These are phyloP conservation scores for Patagioenas fasciata DNA, from an alignment of 2,113 vertebrate species.

Conservation along the genomic window DNA sequence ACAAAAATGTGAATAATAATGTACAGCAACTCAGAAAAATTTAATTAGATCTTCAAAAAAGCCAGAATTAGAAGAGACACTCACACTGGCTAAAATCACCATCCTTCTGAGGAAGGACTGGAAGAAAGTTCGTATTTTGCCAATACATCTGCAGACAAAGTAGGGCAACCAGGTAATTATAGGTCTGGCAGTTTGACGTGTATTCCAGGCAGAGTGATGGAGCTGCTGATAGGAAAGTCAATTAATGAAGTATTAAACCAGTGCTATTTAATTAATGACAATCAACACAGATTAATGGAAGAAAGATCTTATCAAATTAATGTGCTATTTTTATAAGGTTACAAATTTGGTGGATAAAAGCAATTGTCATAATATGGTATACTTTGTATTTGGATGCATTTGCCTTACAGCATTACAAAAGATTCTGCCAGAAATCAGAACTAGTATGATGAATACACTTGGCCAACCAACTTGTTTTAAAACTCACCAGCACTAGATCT, in stretches of 20 bases:
- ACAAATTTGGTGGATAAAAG: slow-evolving; percentile 39
- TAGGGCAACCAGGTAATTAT: slow-evolving; percentile 53
- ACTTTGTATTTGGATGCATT: not conserved
- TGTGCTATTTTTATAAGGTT: slow-evolving; percentile 45
- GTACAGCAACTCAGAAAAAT: not conserved
- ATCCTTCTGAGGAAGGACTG: not conserved
- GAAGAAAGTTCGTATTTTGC: slow-evolving; percentile 32
- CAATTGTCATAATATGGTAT: not conserved
- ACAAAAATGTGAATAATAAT: slow-evolving; percentile 16
- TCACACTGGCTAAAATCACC: not conserved
- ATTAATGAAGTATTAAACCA: slow-evolving; percentile 60
- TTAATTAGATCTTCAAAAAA: not conserved
- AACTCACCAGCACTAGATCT: not conserved
- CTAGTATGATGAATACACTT: not conserved
- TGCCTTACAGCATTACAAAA: not conserved
- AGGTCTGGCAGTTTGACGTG: not conserved
- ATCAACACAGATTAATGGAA: slow-evolving; percentile 57
- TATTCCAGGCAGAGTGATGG: slow-evolving; percentile 46
- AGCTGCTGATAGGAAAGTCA: slow-evolving; percentile 57
- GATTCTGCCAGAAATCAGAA: not conserved
- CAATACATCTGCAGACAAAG: slow-evolving; percentile 33
- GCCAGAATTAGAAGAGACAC: not conserved
- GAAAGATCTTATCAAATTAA: slow-evolving; percentile 62
- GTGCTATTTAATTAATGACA: slow-evolving; percentile 63
- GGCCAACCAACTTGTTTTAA: not conserved